Conservation (phyloP, 2,113 vertebrate genomes). For the Urocolius indicus region DNA sequence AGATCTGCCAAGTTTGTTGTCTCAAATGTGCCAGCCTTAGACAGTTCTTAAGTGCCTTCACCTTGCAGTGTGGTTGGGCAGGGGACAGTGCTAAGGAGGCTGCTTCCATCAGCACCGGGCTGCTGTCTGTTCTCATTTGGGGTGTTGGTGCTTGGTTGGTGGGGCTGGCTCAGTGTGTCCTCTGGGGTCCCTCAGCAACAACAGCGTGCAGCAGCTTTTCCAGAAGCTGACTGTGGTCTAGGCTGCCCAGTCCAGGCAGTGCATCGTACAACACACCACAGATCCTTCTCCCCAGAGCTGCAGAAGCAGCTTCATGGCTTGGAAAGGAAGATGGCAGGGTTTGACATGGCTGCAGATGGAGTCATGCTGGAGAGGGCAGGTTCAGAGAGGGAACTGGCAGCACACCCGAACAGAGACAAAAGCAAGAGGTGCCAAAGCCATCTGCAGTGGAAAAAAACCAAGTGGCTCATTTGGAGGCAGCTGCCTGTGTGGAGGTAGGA, state of each 20-base stretch:
- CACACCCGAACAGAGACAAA: neutral
- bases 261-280: neutral
- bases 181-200: too few relatives aligned
- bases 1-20: neutral
- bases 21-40: neutral
- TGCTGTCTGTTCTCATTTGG: neutral
- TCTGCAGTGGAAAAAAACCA: conserved; percentile 54
- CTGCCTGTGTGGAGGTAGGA: neutral
- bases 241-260: too few relatives aligned
- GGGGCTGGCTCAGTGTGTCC: too few relatives aligned
- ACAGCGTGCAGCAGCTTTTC: too few relatives aligned
- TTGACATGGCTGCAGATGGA: conserved; percentile 19
- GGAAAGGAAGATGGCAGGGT: fast-evolving
- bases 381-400: conserved; percentile 27
- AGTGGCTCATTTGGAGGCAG: neutral
- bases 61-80: too few relatives aligned
- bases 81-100: neutral
- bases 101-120: neutral
- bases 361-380: neutral
- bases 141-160: too few relatives aligned
- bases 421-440: conserved; percentile 39
- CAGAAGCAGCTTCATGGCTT: neutral
- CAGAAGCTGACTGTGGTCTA: too few relatives aligned
- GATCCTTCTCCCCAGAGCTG: neutral
- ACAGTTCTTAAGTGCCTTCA: too few relatives aligned